Percentiles rank a stretch among this genome's conserved stretches.
Evolutionary conservation across 2,888 invertebrate genomes (phyloP).

Genomic region (Epinotia brunnichana): DNA sequence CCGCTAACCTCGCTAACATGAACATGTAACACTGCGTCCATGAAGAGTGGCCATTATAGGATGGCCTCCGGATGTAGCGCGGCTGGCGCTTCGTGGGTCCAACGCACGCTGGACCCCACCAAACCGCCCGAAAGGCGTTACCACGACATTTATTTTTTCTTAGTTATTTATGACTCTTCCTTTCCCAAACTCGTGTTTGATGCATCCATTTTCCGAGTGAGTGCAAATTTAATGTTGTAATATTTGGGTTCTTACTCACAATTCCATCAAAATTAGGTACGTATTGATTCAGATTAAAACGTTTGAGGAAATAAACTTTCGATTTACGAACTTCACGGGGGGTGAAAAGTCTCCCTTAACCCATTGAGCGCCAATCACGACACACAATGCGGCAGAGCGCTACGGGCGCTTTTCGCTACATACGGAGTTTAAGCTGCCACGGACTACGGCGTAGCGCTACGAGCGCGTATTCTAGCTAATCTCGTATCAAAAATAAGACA

Average conservation of each 20-base stretch:
- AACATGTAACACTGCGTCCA: background rate
- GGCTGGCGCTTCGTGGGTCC: background rate
- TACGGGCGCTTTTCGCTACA: too few relatives aligned
- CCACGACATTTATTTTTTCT: constrained; percentile 10
- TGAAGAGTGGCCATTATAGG: background rate
- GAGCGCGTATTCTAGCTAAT: too few relatives aligned
- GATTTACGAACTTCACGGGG: too few relatives aligned
- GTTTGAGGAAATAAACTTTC: too few relatives aligned
- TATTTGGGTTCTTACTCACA: background rate
- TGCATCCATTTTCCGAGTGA: background rate
- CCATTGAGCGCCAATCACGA: too few relatives aligned
- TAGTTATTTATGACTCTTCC: background rate
- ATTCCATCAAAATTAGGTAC: background rate
- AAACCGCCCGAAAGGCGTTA: constrained; percentile 1
- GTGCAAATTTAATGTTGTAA: background rate
- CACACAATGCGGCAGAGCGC: too few relatives aligned
- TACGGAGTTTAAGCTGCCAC: too few relatives aligned
- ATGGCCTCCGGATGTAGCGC: background rate
- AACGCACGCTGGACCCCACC: background rate
- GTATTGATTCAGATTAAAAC: background rate
- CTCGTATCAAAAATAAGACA: too few relatives aligned
- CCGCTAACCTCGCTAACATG: constrained; percentile 9
- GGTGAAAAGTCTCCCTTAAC: too few relatives aligned
- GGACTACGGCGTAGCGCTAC: too few relatives aligned
- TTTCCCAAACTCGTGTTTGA: background rate